These are phyloP conservation scores for Mormyrus hasselquistii DNA, from an alignment of 2,797 vertebrate genomes.

Conservation along the genomic window DNA sequence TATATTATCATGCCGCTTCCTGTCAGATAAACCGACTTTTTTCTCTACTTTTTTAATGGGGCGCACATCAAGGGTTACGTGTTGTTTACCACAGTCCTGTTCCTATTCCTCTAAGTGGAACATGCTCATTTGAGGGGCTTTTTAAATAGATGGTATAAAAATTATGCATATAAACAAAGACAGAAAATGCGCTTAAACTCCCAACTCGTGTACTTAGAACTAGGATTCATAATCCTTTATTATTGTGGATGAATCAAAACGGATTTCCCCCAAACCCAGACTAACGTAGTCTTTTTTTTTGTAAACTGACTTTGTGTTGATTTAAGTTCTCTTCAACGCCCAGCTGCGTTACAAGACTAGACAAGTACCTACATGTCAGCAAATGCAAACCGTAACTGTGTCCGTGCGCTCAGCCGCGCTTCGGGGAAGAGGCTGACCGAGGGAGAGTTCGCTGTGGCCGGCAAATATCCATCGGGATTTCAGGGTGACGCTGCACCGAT, in stretches of 20 bases:
- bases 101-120: neutral
- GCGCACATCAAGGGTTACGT: neutral
- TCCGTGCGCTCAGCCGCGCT: neutral
- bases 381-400: neutral
- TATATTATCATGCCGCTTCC: neutral
- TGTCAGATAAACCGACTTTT: neutral
- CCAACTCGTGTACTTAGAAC: neutral
- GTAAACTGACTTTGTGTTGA: neutral
- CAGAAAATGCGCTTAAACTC: neutral
- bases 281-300: neutral
- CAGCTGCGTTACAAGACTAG: conserved; percentile 30
- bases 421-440: neutral
- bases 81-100: neutral
- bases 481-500: neutral
- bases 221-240: neutral
- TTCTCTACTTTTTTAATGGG: neutral
- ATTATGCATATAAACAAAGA: neutral
- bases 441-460: neutral
- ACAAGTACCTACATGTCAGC: conserved; percentile 31
- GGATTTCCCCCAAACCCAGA: neutral
- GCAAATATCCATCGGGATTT: neutral
- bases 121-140: neutral
- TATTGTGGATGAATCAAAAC: neutral
- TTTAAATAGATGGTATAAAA: neutral
- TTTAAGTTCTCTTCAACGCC: conserved; percentile 28